Percentiles rank a stretch among this genome's conserved stretches.
phyloP scores from a whole-genome alignment of 2,888 invertebrate genomes.

The Morpho deidamia region DNA sequence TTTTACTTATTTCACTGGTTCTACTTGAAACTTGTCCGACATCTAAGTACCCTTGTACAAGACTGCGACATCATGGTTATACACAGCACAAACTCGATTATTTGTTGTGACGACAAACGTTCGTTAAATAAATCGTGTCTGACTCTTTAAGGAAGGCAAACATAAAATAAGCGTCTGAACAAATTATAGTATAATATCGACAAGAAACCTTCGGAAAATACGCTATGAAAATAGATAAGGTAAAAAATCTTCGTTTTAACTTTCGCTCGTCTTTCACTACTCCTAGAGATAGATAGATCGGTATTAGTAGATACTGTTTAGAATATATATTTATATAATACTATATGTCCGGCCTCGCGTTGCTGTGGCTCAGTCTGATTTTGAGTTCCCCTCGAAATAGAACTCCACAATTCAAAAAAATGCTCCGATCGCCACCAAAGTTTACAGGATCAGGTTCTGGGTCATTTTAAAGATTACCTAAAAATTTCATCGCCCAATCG shows the following conservation, averaged over 20 bases:
- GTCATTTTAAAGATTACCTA: too few relatives aligned
- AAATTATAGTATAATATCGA: constrained; percentile 24
- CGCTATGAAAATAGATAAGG: not conserved
- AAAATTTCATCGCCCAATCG: too few relatives aligned
- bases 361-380: too few relatives aligned
- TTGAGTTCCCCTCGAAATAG: too few relatives aligned
- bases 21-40: constrained; percentile 42
- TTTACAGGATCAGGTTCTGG: too few relatives aligned
- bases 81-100: constrained; percentile 43
- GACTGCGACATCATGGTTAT: constrained; percentile 46
- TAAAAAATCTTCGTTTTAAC: not conserved
- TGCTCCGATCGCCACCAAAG: too few relatives aligned
- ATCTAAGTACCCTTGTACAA: constrained; percentile 34
- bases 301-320: too few relatives aligned
- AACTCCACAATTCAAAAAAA: too few relatives aligned
- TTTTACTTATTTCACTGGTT: constrained; percentile 29
- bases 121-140: constrained; percentile 43
- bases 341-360: too few relatives aligned
- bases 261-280: not conserved
- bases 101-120: constrained; percentile 45
- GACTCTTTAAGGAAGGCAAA: constrained; percentile 9
- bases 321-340: too few relatives aligned
- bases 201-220: not conserved
- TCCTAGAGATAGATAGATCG: not conserved
- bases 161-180: constrained; percentile 29